Evolutionary conservation across 35 echinoderm and acorn worm genomes (phyloP), one percentile per base, ranked within the genome.

Genomic region (Lytechinus pictus): DNA sequence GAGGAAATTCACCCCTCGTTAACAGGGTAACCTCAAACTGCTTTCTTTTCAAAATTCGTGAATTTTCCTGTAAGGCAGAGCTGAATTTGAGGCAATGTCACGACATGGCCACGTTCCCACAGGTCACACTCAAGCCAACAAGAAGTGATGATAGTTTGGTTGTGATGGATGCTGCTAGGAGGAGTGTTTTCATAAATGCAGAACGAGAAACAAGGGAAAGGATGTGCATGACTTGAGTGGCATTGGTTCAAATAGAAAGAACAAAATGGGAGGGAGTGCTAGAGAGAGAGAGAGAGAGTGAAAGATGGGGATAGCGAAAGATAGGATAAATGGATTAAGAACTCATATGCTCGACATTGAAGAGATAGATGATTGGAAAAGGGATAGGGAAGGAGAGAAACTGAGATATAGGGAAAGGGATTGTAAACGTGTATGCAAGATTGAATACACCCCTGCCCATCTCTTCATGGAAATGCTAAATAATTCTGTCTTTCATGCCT

Each of bases 1-100:
- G 66, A 79, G 66, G 66, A 79, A 79, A 24, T 79, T 14, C 66
- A 79, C 3, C 66, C 66, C 66, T 79, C 66, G 19, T 79, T 79
- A 79, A 79, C 66, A 16, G 16, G 66, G 66, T 79, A 79, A 79
- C 66, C 66, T 79, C 66, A 79, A 79, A 79, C 21, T 79, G 66
- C 19, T 90, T 10, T 90, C 52, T 29, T 90, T 90, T 14, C 16
- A 44, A 44, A 90, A 90, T 52, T 90, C 28, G 16, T 33, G 52
- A 52, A 52, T 90, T 44, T 90, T 51, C 88, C 88, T 90, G 33
- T 90, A 90, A 89, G 88, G 88, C 88, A 90, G 9, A 52, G 24
- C 88, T 90, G 88, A 54, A 52, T 54, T 90, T 54, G 13, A 52
- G 88, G 13, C 10, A 10, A 52, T 90, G 88, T 52, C 88, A 90